phyloP scores from a whole-genome alignment of 2,797 vertebrate genomes.

The Cetoscarus ocellatus region DNA sequence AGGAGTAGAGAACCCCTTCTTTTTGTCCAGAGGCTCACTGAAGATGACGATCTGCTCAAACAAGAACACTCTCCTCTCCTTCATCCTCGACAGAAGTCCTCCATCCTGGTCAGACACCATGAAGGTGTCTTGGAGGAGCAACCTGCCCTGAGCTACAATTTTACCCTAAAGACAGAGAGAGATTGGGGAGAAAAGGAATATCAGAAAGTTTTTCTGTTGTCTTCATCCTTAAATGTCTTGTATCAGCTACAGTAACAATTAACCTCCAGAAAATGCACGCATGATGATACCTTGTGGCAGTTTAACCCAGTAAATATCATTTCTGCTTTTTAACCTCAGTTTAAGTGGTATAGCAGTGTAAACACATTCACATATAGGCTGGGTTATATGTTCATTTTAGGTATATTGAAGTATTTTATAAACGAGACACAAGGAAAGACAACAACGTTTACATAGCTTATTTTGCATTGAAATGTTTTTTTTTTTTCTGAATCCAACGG shows the following conservation, averaged over 20 bases:
- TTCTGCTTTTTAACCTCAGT: too few relatives aligned
- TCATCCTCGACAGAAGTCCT: conserved; percentile 94
- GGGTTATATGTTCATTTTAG: too few relatives aligned
- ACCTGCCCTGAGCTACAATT: conserved; percentile 97
- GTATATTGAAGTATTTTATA: background rate
- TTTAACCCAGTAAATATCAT: background rate
- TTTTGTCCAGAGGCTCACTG: conserved; percentile 98
- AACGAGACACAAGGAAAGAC: background rate
- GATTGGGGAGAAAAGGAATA: background rate
- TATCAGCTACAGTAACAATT: background rate
- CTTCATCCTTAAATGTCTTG: background rate
- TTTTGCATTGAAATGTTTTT: too few relatives aligned
- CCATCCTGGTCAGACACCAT: conserved; percentile 96
- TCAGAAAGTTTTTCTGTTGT: conserved; percentile 1
- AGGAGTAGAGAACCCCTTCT: conserved; percentile 97
- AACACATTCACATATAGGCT: too few relatives aligned
- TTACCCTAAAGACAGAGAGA: conserved; percentile 88
- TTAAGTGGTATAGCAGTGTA: too few relatives aligned
- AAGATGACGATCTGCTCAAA: conserved; percentile 99
- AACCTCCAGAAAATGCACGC: conserved; percentile 5
- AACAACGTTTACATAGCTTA: background rate
- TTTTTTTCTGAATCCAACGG: too few relatives aligned
- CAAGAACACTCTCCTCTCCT: conserved; percentile 96
- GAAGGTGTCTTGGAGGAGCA: conserved; percentile 97
- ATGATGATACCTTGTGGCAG: conserved; percentile 58